Percentiles rank a stretch among this genome's conserved stretches.
Evolutionary conservation across 2,888 invertebrate species (phyloP).

Genomic region (Hydrotaea cyrtoneurina): DNA sequence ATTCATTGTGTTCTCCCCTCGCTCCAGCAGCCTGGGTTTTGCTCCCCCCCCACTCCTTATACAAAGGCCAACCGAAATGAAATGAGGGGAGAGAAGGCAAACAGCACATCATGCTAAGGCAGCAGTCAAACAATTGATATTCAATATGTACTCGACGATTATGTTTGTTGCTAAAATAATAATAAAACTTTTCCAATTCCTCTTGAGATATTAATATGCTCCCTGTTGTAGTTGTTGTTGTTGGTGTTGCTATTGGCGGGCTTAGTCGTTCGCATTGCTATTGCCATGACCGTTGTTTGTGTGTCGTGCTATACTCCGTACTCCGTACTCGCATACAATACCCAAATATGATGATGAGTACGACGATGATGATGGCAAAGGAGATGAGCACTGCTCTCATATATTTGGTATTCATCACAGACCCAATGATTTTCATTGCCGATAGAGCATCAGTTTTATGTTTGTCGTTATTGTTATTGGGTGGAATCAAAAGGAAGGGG

Average conservation of each 20-base stretch:
- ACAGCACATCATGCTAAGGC: neutral
- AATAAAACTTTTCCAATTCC: constrained; percentile 67
- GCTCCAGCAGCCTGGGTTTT: constrained; percentile 12
- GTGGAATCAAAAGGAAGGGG: neutral
- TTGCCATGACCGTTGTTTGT: neutral
- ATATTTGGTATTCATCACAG: constrained; percentile 37
- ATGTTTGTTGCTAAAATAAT: constrained; percentile 66
- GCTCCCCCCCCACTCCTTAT: neutral
- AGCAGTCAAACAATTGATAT: constrained; percentile 61
- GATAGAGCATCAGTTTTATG: constrained; percentile 27
- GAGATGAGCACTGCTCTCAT: neutral
- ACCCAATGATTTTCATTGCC: constrained; percentile 41
- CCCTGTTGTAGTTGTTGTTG: constrained; percentile 27
- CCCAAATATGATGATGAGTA: constrained; percentile 20
- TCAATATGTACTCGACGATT: constrained; percentile 68
- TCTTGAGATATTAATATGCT: constrained; percentile 66
- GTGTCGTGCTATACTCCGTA: neutral
- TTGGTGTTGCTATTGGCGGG: neutral
- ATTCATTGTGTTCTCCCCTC: constrained; percentile 25
- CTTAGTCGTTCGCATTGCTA: neutral
- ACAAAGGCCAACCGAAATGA: neutral
- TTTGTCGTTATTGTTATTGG: constrained; percentile 1
- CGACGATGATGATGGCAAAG: neutral
- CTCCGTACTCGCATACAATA: neutral
- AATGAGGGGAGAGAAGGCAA: neutral